These are phyloP conservation scores for Helleia helle DNA, from an alignment of 2,888 invertebrate genomes.

Conservation along the genomic window DNA sequence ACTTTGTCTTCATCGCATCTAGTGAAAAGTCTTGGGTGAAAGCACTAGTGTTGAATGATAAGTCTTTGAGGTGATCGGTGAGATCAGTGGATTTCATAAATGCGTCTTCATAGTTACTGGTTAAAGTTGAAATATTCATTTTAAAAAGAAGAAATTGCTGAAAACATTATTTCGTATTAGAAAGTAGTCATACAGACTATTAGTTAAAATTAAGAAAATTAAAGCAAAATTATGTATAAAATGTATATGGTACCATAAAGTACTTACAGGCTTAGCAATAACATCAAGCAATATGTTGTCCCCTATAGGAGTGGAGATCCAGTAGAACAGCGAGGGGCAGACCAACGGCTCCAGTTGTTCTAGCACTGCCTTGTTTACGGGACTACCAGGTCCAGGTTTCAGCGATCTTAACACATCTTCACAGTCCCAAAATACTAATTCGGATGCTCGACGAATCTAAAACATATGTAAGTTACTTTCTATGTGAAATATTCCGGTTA, in stretches of 20 bases:
- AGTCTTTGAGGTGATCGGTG: slow-evolving; percentile 28
- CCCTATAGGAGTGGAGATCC: slow-evolving; percentile 58
- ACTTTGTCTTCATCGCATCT: slow-evolving; percentile 35
- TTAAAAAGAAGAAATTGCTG: slow-evolving; percentile 61
- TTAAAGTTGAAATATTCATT: slow-evolving; percentile 35
- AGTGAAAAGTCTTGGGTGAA: slow-evolving; percentile 30
- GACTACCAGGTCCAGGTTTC: slow-evolving; percentile 40
- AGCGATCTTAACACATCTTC: slow-evolving; percentile 44
- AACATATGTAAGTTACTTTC: not conserved
- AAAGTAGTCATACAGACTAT: too few species aligned
- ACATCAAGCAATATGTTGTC: slow-evolving; percentile 58
- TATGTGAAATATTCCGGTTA: too few species aligned
- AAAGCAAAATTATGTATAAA: not conserved
- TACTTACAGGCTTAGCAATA: slow-evolving; percentile 59
- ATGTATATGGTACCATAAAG: not conserved
- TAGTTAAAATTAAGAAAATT: too few species aligned
- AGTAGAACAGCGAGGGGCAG: slow-evolving; percentile 60
- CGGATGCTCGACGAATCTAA: slow-evolving; percentile 46
- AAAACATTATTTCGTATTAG: too few species aligned
- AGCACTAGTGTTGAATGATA: slow-evolving; percentile 34
- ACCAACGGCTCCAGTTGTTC: slow-evolving; percentile 41
- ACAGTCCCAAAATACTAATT: slow-evolving; percentile 61
- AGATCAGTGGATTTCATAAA: slow-evolving; percentile 37
- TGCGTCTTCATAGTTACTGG: slow-evolving; percentile 43
- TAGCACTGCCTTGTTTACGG: slow-evolving; percentile 32